phyloP scores from a whole-genome alignment of 2,888 invertebrate species.

The Strigamia maritima region DNA sequence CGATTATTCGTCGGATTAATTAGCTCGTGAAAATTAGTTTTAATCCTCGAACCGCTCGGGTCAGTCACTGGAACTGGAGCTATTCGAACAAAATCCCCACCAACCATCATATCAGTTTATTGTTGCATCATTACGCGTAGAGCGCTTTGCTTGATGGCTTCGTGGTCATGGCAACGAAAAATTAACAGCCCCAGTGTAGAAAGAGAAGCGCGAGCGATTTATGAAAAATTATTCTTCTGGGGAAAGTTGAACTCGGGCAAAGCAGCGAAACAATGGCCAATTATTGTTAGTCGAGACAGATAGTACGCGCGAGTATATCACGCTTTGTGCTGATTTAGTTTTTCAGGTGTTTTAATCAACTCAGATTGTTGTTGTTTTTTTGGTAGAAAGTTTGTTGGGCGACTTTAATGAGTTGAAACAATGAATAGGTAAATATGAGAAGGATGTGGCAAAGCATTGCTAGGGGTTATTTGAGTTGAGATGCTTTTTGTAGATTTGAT shows the following conservation, averaged over 20 bases:
- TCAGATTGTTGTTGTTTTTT: no score
- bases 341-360: no score
- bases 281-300: background rate
- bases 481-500: no score
- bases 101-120: conserved; percentile 4
- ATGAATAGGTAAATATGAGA: no score
- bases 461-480: no score
- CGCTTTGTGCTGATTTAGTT: no score
- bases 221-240: background rate
- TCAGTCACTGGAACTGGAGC: background rate
- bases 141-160: background rate
- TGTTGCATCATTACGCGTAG: background rate
- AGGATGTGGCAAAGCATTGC: no score
- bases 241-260: background rate
- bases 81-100: background rate
- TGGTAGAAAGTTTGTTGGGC: no score
- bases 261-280: background rate
- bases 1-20: background rate
- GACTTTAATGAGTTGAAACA: no score
- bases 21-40: background rate
- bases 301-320: no score
- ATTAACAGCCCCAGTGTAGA: conserved; percentile 4
- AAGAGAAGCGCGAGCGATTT: background rate
- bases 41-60: background rate
- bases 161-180: background rate